Base-by-base conservation (phyloP, 1,140 invertebrate species). In the Listronotus bonariensis region DNA sequence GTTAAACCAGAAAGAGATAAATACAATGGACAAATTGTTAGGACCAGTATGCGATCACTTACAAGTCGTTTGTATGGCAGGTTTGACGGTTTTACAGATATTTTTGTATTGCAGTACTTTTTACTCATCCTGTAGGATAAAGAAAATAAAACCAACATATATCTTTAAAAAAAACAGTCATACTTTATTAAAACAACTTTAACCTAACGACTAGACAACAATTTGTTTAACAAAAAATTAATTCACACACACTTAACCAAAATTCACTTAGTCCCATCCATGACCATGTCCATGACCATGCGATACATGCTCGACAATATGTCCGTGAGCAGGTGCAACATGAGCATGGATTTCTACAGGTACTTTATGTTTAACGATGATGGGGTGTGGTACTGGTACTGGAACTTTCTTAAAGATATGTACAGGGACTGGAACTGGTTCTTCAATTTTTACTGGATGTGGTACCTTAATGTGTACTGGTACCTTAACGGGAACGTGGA, bases 391-490 rank as follows among this genome's bases (percentile, higher is more conserved):
- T 26, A 72, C 57, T 42, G 70, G 65, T 12, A 72, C 54, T 6
- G 69, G 73, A 15, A 74, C 62, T 26, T 72, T 66, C 40, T 73
- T 72, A 14, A 60, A 46, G 17, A 75, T 69, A 8, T 62, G 43
- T 9, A 85, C 80, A 4, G 84, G 83, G 8, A 85, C 83, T 41
- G 83, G 82, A 52, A 83, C 82, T 31, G 83, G 82, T 5, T 86
- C 76, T 60, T 81, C 79, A 4, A 82, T 71, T 71, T 80, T 65
- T 70, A 77, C 78, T 65, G 68, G 68, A 6, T 71, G 67, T 32
- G 69, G 69, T 15, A 72, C 67, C 41, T 65, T 63, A 36, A 74
- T 65, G 42, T 71, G 70, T 2, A 72, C 70, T 49, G 69, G 68
- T n/a, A 72, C 68, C 42, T 61, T 66, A n/a, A 72, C 68, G 17